These are phyloP conservation scores for Chelonus formosanus DNA, from an alignment of 2,888 invertebrate species.

Conservation along the genomic window DNA sequence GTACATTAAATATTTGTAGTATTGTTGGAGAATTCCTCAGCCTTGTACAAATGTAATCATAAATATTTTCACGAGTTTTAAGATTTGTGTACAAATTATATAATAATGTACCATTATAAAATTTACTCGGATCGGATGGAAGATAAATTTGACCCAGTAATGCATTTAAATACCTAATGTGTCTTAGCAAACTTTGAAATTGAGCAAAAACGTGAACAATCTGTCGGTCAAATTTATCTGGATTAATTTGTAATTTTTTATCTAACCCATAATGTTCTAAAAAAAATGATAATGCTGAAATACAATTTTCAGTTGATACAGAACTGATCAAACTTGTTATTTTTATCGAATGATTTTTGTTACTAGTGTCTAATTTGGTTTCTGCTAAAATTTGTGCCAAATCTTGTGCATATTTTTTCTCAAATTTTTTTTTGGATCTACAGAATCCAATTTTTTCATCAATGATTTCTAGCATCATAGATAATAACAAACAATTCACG, in stretches of 20 bases:
- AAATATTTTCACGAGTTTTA: conserved; percentile 68
- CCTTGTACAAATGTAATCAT: conserved; percentile 64
- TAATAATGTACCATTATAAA: conserved; percentile 79
- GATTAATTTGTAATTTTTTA: conserved; percentile 67
- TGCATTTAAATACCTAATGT: conserved; percentile 72
- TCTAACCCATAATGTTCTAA: conserved; percentile 71
- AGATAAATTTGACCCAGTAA: conserved; percentile 72
- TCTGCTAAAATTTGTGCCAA: conserved; percentile 56
- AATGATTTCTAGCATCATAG: conserved; percentile 69
- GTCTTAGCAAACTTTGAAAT: conserved; percentile 73
- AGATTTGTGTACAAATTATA: conserved; percentile 77
- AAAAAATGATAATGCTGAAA: conserved; percentile 70
- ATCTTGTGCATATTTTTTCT: conserved; percentile 65
- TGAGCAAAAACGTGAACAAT: conserved; percentile 74
- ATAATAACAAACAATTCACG: conserved; percentile 70
- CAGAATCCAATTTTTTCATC: conserved; percentile 70
- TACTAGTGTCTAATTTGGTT: conserved; percentile 27
- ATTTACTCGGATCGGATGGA: conserved; percentile 69
- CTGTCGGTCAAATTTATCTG: conserved; percentile 69
- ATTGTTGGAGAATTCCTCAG: conserved; percentile 59
- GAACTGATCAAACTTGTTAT: conserved; percentile 55
- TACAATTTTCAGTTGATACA: conserved; percentile 70
- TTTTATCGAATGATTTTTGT: neutral
- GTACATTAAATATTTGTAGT: conserved; percentile 49
- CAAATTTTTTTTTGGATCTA: conserved; percentile 67